Evolutionary conservation across 2,113 vertebrate genomes (phyloP).

Genomic region (Oreochromis tanganicae): DNA sequence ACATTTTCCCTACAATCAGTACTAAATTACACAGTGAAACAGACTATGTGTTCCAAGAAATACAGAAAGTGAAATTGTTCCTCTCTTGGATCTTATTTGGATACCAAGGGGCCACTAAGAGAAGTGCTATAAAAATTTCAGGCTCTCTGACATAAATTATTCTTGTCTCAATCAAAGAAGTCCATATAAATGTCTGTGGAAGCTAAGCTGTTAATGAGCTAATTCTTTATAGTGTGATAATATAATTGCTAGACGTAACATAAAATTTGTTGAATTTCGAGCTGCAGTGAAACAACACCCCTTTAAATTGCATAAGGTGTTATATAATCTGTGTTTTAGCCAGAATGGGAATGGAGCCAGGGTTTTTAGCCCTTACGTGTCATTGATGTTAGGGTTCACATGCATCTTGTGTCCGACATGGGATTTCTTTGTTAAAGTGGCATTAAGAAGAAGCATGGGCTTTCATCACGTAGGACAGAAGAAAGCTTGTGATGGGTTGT

Average conservation of each 20-base stretch:
- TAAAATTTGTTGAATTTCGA: neutral
- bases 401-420: neutral
- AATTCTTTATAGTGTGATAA: neutral
- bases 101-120: neutral
- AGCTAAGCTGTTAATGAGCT: neutral
- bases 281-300: neutral
- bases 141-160: neutral
- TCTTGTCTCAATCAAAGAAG: neutral
- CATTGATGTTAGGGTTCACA: neutral
- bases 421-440: neutral
- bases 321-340: neutral
- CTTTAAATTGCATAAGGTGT: neutral
- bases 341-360: neutral
- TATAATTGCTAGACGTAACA: neutral
- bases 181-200: neutral
- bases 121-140: neutral
- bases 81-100: neutral
- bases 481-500: neutral
- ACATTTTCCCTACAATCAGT: neutral
- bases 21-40: neutral
- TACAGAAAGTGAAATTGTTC: neutral
- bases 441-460: neutral
- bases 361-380: neutral
- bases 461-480: neutral
- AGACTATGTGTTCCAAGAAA: neutral